phyloP scores from a whole-genome alignment of 2,888 invertebrate genomes.

The Andrena fulva region DNA sequence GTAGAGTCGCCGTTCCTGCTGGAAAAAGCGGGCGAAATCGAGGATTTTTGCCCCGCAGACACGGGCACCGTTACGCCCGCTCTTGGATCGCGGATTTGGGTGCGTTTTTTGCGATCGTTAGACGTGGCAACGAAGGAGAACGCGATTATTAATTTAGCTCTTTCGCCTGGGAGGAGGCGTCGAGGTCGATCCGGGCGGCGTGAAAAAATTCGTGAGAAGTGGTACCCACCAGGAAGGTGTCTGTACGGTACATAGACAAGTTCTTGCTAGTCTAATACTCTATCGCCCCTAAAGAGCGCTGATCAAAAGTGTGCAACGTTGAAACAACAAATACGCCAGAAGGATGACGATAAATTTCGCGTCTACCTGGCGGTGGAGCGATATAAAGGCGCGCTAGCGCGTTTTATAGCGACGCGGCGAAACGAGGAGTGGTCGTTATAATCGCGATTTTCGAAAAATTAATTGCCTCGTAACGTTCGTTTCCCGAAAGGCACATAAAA shows the following conservation, averaged over 20 bases:
- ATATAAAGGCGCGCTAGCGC: constrained; percentile 26
- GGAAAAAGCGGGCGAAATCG: constrained; percentile 44
- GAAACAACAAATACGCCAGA: constrained; percentile 43
- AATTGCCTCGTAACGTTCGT: constrained; percentile 77
- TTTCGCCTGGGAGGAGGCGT: background rate
- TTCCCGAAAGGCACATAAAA: constrained; percentile 81
- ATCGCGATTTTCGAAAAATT: constrained; percentile 75
- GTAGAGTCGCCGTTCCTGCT: background rate
- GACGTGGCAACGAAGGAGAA: constrained; percentile 26
- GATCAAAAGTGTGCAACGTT: constrained; percentile 2
- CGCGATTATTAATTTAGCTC: constrained; percentile 47
- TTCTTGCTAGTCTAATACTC: background rate
- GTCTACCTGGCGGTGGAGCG: constrained; percentile 16
- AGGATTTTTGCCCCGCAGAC: constrained; percentile 54
- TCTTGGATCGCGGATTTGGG: constrained; percentile 46
- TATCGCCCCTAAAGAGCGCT: background rate
- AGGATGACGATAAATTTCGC: constrained; percentile 50
- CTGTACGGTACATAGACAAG: too few species aligned
- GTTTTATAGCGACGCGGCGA: constrained; percentile 54
- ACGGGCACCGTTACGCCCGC: constrained; percentile 51
- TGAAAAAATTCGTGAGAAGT: background rate
- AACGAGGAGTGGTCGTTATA: constrained; percentile 48
- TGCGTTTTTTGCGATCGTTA: constrained; percentile 45
- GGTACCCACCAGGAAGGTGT: background rate
- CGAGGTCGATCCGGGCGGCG: background rate